phyloP scores from a whole-genome alignment of 2,888 invertebrate genomes.

The Agrochola macilenta region DNA sequence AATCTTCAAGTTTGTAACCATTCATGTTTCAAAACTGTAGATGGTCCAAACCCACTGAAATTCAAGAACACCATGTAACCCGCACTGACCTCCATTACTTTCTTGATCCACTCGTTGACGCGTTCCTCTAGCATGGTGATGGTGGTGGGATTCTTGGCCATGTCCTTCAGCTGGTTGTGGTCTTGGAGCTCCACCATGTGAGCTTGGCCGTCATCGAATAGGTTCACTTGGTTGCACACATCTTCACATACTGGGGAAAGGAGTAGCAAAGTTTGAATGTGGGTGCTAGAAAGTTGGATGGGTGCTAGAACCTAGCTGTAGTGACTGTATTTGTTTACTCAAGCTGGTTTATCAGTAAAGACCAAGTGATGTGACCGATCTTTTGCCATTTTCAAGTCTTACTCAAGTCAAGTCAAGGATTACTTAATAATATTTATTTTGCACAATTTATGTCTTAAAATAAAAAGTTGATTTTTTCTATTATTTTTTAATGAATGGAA shows the following conservation, averaged over 20 bases:
- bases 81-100: slow-evolving; percentile 92
- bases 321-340: background rate
- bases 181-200: slow-evolving; percentile 91
- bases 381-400: background rate
- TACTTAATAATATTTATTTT: background rate
- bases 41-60: background rate
- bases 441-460: background rate
- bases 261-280: background rate
- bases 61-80: background rate
- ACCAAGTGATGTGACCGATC: background rate
- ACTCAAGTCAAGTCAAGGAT: background rate
- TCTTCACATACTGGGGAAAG: slow-evolving; percentile 93
- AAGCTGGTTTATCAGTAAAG: background rate
- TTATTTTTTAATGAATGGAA: background rate
- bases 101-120: slow-evolving; percentile 95
- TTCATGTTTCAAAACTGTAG: background rate
- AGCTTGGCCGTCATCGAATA: slow-evolving; percentile 94
- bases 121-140: slow-evolving; percentile 93
- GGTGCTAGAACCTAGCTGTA: too few species aligned
- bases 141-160: slow-evolving; percentile 92
- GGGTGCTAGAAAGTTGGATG: background rate
- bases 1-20: background rate
- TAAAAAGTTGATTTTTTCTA: background rate
- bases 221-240: slow-evolving; percentile 94
- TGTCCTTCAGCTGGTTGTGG: slow-evolving; percentile 93